Evolutionary conservation across 2,113 vertebrate genomes (phyloP).

Genomic region (Spizaetus ornatus): DNA sequence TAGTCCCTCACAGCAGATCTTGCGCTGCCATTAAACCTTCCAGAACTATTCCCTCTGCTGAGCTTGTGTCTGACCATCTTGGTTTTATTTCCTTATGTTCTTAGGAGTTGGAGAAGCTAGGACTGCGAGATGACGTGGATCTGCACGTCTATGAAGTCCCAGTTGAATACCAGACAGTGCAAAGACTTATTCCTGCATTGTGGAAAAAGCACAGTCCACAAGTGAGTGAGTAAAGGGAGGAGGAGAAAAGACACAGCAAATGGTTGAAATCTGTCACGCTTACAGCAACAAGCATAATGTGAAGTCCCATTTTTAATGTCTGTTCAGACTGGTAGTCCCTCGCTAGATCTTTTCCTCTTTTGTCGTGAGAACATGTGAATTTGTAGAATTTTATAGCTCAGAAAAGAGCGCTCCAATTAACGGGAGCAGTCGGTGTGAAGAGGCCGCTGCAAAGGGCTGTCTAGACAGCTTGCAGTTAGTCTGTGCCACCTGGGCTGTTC

Average conservation of each 20-base stretch:
- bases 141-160: slow-evolving; percentile 89
- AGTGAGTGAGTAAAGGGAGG: slow-evolving; percentile 69
- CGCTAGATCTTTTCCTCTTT: background rate
- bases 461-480: background rate
- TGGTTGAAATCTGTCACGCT: background rate
- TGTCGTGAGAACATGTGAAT: background rate
- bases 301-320: fast-evolving
- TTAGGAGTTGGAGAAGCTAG: slow-evolving; percentile 88
- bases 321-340: background rate
- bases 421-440: background rate
- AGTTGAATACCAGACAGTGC: slow-evolving; percentile 90
- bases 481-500: background rate
- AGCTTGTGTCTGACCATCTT: background rate
- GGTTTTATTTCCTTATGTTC: background rate
- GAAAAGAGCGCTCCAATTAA: background rate
- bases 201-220: slow-evolving; percentile 89
- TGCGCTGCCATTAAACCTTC: fast-evolving
- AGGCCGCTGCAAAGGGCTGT: background rate
- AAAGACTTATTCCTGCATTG: slow-evolving; percentile 84
- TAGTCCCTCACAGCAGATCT: background rate
- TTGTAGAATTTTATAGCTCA: background rate
- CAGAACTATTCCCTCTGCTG: background rate
- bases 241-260: background rate
- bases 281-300: fast-evolving
- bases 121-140: slow-evolving; percentile 81